Conservation (phyloP, 2,797 vertebrate species). For the Garrulus glandarius region DNA sequence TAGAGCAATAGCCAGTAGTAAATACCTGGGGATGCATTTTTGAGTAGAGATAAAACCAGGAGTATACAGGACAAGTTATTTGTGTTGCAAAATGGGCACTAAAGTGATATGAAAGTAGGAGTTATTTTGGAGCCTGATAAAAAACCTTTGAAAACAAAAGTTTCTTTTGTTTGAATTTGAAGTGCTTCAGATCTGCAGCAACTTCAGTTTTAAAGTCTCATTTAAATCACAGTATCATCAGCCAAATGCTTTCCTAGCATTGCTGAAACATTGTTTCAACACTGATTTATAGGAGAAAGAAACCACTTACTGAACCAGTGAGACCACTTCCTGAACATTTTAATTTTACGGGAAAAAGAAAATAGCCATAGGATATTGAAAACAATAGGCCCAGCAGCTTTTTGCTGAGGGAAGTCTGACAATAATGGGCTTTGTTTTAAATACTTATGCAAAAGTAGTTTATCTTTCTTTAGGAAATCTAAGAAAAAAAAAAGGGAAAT, state of each 20-base stretch:
- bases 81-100: neutral
- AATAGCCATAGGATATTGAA: constrained; percentile 32
- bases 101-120: neutral
- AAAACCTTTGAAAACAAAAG: neutral
- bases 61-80: neutral
- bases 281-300: neutral
- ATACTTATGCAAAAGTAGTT: neutral
- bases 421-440: constrained; percentile 37
- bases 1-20: neutral
- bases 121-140: neutral
- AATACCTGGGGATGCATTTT: neutral
- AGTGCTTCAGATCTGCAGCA: neutral
- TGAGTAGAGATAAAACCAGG: neutral
- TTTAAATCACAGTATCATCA: neutral
- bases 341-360: constrained; percentile 43
- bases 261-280: neutral
- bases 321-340: constrained; percentile 21
- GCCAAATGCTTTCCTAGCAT: neutral
- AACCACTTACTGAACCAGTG: neutral
- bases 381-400: constrained; percentile 36
- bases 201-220: neutral
- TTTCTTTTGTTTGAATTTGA: neutral
- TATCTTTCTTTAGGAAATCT: neutral
- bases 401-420: neutral
- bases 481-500: neutral